Percentiles rank a stretch among this genome's conserved stretches.
Evolutionary conservation across 2,888 invertebrate genomes (phyloP).

Genomic region (Andrena bicolor): DNA sequence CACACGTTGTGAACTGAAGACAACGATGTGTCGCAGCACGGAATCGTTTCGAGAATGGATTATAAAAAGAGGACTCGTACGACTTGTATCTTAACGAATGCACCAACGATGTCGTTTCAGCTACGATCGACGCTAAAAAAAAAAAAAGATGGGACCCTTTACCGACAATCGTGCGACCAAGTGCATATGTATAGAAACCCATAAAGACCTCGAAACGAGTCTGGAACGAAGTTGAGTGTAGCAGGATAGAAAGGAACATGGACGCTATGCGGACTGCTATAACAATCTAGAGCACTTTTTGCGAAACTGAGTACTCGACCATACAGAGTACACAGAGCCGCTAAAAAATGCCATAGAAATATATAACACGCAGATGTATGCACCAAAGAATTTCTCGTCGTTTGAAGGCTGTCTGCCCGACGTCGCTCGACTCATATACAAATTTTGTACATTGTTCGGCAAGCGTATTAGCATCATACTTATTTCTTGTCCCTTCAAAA

Average conservation of each 20-base stretch:
- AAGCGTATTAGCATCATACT: constrained; percentile 56
- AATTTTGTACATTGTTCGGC: constrained; percentile 66
- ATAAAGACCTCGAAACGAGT: constrained; percentile 34
- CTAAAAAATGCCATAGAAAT: constrained; percentile 50
- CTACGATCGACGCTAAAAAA: background rate
- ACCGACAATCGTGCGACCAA: constrained; percentile 28
- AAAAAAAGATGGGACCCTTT: constrained; percentile 3
- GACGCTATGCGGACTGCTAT: constrained; percentile 31
- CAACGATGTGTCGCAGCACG: constrained; percentile 11
- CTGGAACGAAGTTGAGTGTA: constrained; percentile 14
- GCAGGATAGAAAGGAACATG: constrained; percentile 4
- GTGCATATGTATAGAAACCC: constrained; percentile 5
- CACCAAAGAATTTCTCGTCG: constrained; percentile 66
- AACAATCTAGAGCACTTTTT: constrained; percentile 52
- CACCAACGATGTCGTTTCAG: background rate
- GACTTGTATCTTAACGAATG: background rate
- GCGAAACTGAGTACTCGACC: constrained; percentile 39
- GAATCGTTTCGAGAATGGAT: background rate
- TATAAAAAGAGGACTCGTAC: constrained; percentile 1
- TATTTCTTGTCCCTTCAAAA: constrained; percentile 70
- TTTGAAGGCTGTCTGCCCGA: constrained; percentile 75
- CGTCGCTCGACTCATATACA: constrained; percentile 74
- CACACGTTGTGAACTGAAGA: background rate
- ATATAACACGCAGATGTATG: constrained; percentile 20
- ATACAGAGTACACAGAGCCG: constrained; percentile 32